phyloP scores from a whole-genome alignment of 2,888 invertebrate species.

The Brachyptera risi region DNA sequence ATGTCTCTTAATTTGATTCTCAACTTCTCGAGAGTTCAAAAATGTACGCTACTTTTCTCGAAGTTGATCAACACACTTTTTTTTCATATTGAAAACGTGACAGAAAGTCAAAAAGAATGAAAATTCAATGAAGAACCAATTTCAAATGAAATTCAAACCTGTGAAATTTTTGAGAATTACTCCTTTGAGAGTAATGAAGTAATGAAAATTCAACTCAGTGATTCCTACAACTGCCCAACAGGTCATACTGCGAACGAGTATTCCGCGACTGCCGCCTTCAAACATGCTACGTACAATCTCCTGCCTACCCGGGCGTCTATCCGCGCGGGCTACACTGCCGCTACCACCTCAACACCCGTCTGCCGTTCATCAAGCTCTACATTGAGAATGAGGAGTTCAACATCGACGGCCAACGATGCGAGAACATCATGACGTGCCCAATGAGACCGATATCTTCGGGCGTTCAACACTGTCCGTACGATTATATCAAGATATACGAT shows the following conservation, averaged over 20 bases:
- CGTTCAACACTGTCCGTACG: conserved; percentile 83
- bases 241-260: conserved; percentile 82
- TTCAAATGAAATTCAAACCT: too few species aligned
- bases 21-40: too few species aligned
- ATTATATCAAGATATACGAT: conserved; percentile 85
- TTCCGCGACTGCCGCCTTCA: conserved; percentile 85
- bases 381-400: conserved; percentile 92
- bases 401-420: conserved; percentile 88
- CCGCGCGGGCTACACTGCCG: conserved; percentile 87
- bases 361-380: conserved; percentile 86
- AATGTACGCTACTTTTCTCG: too few species aligned
- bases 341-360: conserved; percentile 81
- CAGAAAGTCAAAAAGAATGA: too few species aligned
- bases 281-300: conserved; percentile 91
- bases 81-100: too few species aligned
- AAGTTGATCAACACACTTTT: too few species aligned
- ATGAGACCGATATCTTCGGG: conserved; percentile 87
- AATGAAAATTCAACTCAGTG: conserved; percentile 74
- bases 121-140: too few species aligned
- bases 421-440: conserved; percentile 92
- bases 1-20: too few species aligned
- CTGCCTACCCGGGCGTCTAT: conserved; percentile 89
- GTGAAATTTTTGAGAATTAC: too few species aligned
- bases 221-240: conserved; percentile 43
- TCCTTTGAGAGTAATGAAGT: too few species aligned